phyloP scores from a whole-genome alignment of 2,888 invertebrate genomes.

The Synanthedon myopaeformis region DNA sequence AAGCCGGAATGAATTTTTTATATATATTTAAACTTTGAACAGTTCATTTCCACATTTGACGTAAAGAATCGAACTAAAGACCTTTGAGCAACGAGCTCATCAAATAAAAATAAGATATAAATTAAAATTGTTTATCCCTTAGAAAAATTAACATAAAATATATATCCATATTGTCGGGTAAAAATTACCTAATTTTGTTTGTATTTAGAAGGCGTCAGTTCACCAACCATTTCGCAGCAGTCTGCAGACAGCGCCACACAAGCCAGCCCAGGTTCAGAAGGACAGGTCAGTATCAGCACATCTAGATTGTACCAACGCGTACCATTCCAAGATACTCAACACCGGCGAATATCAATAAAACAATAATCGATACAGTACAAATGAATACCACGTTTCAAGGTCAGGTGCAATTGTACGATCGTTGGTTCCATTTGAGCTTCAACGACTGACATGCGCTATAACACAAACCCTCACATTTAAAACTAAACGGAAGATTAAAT shows the following conservation, averaged over 20 bases:
- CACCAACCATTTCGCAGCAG: slow-evolving; percentile 5
- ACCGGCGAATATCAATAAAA: neutral
- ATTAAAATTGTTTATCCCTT: too few relatives aligned
- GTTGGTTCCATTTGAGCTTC: neutral
- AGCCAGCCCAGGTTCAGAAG: slow-evolving; percentile 7
- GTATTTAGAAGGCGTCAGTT: slow-evolving; percentile 6
- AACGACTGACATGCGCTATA: too few relatives aligned
- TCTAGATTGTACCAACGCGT: neutral
- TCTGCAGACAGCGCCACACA: slow-evolving; percentile 5
- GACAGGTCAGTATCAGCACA: slow-evolving; percentile 2
- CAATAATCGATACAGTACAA: neutral
- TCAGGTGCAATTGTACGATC: neutral
- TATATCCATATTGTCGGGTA: too few relatives aligned
- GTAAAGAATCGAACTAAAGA: too few relatives aligned
- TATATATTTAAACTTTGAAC: too few relatives aligned
- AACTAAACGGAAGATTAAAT: too few relatives aligned
- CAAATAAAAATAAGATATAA: too few relatives aligned
- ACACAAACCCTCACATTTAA: too few relatives aligned
- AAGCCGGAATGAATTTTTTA: too few relatives aligned
- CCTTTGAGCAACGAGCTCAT: too few relatives aligned
- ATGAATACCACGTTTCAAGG: neutral
- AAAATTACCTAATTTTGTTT: neutral
- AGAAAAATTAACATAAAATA: too few relatives aligned
- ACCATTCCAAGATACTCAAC: neutral
- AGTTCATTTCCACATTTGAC: too few relatives aligned